Evolutionary conservation across 2,888 invertebrate species (phyloP), one percentile per base, ranked within the genome.

Genomic region (Ellobium chinense): DNA sequence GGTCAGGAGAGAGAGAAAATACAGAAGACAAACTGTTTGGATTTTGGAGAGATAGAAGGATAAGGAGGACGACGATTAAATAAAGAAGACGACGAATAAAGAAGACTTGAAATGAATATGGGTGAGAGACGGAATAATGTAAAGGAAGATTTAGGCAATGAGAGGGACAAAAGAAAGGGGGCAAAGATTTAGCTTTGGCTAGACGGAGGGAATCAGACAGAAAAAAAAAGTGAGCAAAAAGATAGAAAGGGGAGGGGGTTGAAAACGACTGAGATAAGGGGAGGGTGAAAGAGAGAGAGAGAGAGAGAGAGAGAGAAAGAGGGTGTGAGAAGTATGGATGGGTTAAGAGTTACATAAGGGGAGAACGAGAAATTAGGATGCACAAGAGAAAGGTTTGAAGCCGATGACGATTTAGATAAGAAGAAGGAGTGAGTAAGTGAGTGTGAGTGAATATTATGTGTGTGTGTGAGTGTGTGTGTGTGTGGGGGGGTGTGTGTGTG

Each of bases 81-180:
- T 2, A 34, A 31, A 65, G 34, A 14, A 65, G 12, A 2, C n/a
- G 65, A 21, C 27, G 65, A 34, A 31, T 29, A 2, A 31, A 34
- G 14, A 31, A 12, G 3, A 34, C 9, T 31, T n/a, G 34, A 31
- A 34, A n/a, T 31, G 36, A n/a, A 21, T 31, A n/a, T 9, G 34
- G 31, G 29, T 31, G 14, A 1, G 21, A n/a, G 14, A 9, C n/a
- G 29, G n/a, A 36, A 31, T 36, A 60, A 60, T 31, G 34, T n/a
- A 60, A 37, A 60, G 60, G n/a, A 31, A 60, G 73, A 60, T 36
- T 24, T n/a, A 60, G 73, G n/a, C 36, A 36, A n/a, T 36, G 73
- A 36, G 36, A 36, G 60, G n/a, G 73, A 60, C 36, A n/a, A 56
- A 36, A 60, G 21, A 56, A 34, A 31, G 34, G 56, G 34, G 14